Evolutionary conservation across 2,113 vertebrate genomes (phyloP), one percentile per base, ranked within the genome.

Genomic region (Pimephales promelas): DNA sequence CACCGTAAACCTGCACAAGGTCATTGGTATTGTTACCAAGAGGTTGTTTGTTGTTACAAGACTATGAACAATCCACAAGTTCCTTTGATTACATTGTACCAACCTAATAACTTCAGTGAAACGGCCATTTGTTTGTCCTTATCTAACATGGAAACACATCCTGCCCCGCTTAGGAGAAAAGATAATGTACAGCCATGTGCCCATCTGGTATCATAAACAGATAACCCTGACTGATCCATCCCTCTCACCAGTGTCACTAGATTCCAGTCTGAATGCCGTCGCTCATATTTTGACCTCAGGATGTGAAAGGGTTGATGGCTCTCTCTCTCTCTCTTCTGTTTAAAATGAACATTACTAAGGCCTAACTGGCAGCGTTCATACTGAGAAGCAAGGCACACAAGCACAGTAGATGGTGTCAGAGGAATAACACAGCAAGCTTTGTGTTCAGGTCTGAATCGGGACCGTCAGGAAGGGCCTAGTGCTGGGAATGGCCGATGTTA

Each of bases 401-500:
- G 85, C 87, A 79, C 84, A 87, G 83, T 86, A 61, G 83, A 85
- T 80, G 80, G 85, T 83, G 80, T 86, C 83, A 87, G 85, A 85
- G 77, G 45, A 68, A 81, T 79, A 85, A 88, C 87, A 88, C 83
- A 85, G 88, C 72, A 77, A 75, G 88, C 88, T 87, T 88, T 88
- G 88, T 88, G 83, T 84, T 90, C 66, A 82, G 72, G 89, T 90
- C 88, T 93, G 89, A 93, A 92, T 93, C 90, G 89, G 90, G 84
- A 84, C 91, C 87, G 90, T 92, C 91, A 92, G 92, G 90, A 91
- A 90, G 92, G 91, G 89, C 92, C 90, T 89, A 91, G 90, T 93
- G 91, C 90, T 92, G 90, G 90, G 92, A 94, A 93, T 91, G 90
- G 88, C 91, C 84, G 88, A 88, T 91, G 90, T 91, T 93, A 91